These are phyloP conservation scores for Harpegnathos saltator DNA, from an alignment of 1,140 invertebrate species.

Conservation along the genomic window DNA sequence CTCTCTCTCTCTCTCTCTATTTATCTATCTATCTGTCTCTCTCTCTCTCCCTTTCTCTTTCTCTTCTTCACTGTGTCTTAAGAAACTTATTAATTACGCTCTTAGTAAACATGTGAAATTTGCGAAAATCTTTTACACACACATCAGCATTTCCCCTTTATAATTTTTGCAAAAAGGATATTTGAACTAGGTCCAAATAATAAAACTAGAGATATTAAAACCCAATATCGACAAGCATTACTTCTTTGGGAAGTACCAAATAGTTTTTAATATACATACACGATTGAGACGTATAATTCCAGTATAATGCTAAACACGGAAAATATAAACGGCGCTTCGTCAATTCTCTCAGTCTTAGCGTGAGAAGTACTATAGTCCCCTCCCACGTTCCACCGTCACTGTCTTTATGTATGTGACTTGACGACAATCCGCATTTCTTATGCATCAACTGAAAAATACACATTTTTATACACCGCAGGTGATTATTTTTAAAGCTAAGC, in stretches of 20 bases:
- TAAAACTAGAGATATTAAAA: background rate
- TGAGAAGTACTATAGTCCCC: background rate
- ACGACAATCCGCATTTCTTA: background rate
- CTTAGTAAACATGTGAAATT: conserved; percentile 8
- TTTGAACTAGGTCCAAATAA: conserved; percentile 21
- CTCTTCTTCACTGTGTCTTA: too few relatives aligned
- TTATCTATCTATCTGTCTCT: too few relatives aligned
- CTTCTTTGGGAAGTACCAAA: conserved; percentile 12
- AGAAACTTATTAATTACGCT: background rate
- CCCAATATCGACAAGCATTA: conserved; percentile 8
- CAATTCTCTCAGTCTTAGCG: conserved; percentile 18
- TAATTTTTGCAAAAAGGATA: conserved; percentile 7
- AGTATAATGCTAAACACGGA: conserved; percentile 18
- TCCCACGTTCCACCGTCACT: conserved; percentile 1
- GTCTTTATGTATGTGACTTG: background rate
- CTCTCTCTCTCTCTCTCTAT: too few relatives aligned
- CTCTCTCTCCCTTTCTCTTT: too few relatives aligned
- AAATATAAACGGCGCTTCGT: conserved; percentile 4
- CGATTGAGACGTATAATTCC: conserved; percentile 20
- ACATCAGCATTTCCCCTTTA: background rate
- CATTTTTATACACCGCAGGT: conserved; percentile 23
- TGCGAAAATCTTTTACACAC: conserved; percentile 17
- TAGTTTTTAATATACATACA: conserved; percentile 12
- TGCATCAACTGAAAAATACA: too few relatives aligned
- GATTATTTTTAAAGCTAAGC: conserved; percentile 36